Evolutionary conservation across 1,140 invertebrate genomes (phyloP), one percentile per base, ranked within the genome.

Genomic region (Spodoptera litura): DNA sequence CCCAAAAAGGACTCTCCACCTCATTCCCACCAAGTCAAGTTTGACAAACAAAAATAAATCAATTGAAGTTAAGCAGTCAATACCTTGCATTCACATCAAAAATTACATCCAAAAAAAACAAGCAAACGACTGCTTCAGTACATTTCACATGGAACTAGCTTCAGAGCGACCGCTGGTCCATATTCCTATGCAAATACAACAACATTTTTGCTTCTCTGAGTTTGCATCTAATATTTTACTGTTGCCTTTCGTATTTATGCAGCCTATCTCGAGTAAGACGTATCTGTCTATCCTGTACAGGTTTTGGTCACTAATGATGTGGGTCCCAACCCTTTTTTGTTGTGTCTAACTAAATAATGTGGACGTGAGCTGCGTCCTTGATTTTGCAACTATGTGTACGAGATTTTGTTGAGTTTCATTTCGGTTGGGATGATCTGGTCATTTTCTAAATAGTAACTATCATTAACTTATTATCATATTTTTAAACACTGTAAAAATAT

Each of bases 141-240:
- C 53, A 56, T 56, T 58, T 73, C 55, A 59, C 66, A 70, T 70
- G 20, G 15, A 15, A 66, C 62, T 66, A 66, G 55, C 56, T 49
- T 56, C 52, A 71, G 31, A 59, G 27, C 27, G 20, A 27, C 62
- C 59, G 77, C 38, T 53, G 38, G 20, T 53, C 87, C 86, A 89
- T 88, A 86, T 82, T 78, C 73, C 75, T 87, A 89, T 90, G 87
- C 84, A 86, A 90, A 90, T 90, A 13, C 66, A 61, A 82, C 87
- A 72, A 86, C 87, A 90, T 90, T 90, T 90, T 90, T 90, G 82
- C 84, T 51, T 77, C 52, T 70, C 71, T 79, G 79, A 71, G 85
- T 90, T 90, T 90, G 88, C 88, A 90, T 90, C 87, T 89, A 91
- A 91, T 91, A 89, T 91, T 89, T 91, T 85, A 91, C 87, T 82